Conservation (phyloP, 2,797 vertebrate genomes). For the Sphenodon punctatus region DNA sequence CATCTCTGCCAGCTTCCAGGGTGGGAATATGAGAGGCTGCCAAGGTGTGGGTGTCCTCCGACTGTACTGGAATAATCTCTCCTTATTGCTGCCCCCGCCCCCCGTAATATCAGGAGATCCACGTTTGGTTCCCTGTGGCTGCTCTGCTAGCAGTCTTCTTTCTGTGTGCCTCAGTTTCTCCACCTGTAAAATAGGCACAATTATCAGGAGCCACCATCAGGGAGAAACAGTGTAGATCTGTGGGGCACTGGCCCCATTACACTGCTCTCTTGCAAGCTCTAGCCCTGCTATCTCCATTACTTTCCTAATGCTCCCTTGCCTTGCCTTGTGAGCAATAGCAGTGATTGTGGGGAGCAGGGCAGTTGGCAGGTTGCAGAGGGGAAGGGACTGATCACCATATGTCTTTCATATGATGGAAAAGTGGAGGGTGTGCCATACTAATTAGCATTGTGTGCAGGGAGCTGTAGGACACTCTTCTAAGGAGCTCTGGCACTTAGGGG, state of each 20-base stretch:
- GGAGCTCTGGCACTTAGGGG: not conserved
- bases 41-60: not conserved
- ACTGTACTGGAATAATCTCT: not conserved
- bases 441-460: too few relatives aligned
- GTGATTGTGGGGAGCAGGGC: not conserved
- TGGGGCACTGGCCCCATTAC: too few relatives aligned
- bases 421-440: too few relatives aligned
- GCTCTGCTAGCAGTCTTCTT: too few relatives aligned
- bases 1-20: not conserved
- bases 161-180: not conserved
- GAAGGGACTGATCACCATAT: not conserved
- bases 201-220: not conserved
- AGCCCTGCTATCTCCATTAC: not conserved
- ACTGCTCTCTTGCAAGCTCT: not conserved
- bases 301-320: fast-evolving
- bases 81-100: too few relatives aligned
- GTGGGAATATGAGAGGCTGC: not conserved
- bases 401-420: not conserved
- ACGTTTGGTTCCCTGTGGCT: too few relatives aligned
- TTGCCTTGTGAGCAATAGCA: not conserved
- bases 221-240: too few relatives aligned
- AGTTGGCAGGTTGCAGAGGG: not conserved
- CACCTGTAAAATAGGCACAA: not conserved
- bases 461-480: too few relatives aligned
- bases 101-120: too few relatives aligned